phyloP scores from a whole-genome alignment of 2,113 vertebrate species.

The Xenus cinereus region DNA sequence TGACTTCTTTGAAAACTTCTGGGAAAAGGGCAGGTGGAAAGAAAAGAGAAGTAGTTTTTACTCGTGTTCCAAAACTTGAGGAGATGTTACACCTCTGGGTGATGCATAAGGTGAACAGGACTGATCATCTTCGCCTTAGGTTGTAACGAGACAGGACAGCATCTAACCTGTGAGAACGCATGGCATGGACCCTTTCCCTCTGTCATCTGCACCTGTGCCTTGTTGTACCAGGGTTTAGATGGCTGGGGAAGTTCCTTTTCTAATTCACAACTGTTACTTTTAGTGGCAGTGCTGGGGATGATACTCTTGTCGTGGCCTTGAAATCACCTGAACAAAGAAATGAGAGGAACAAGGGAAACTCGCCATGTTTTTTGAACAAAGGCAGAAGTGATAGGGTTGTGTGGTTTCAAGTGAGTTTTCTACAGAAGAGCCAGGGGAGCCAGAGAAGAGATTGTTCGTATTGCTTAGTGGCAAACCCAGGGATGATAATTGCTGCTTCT shows the following conservation, averaged over 20 bases:
- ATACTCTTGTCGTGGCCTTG: background rate
- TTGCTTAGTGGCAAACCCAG: background rate
- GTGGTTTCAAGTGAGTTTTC: background rate
- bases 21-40: background rate
- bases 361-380: background rate
- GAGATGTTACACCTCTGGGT: background rate
- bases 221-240: background rate
- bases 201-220: rapidly evolving
- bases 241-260: background rate
- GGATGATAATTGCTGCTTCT: background rate
- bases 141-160: background rate
- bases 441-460: background rate
- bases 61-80: background rate
- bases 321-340: background rate
- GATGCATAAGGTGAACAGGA: background rate
- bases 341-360: background rate
- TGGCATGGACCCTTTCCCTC: background rate
- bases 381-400: background rate
- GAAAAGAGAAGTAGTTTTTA: background rate
- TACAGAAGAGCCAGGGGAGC: background rate
- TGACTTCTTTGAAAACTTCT: background rate
- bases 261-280: background rate
- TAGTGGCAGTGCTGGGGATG: background rate
- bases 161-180: background rate
- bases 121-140: rapidly evolving